phyloP scores from a whole-genome alignment of 2,797 vertebrate genomes.

The Ptychobarbus kaznakovi region DNA sequence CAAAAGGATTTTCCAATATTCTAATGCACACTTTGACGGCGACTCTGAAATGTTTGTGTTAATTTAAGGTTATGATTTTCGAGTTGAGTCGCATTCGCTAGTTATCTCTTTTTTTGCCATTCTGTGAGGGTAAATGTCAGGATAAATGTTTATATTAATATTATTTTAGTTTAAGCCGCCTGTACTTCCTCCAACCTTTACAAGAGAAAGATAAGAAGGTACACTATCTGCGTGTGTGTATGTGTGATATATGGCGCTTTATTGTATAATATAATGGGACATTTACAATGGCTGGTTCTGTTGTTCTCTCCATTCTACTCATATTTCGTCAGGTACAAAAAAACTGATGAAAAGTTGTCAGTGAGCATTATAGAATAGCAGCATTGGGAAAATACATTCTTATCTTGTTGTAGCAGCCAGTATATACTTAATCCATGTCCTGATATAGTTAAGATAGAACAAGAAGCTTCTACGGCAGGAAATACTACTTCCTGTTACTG shows the following conservation, averaged over 20 bases:
- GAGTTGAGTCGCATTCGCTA: background rate
- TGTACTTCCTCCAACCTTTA: slow-evolving; percentile 10
- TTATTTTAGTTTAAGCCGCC: background rate
- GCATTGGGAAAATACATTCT: slow-evolving; percentile 72
- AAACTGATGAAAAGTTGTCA: slow-evolving; percentile 63
- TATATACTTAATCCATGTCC: slow-evolving; percentile 68
- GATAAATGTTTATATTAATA: slow-evolving; percentile 24
- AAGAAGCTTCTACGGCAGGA: slow-evolving; percentile 46
- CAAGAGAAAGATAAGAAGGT: slow-evolving; percentile 3
- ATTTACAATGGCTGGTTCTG: slow-evolving; percentile 53
- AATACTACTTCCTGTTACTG: slow-evolving; percentile 19
- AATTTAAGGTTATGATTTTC: slow-evolving; percentile 6
- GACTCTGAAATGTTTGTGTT: background rate
- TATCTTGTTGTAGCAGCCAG: slow-evolving; percentile 75
- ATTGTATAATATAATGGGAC: slow-evolving; percentile 48
- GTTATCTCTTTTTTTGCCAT: slow-evolving; percentile 50
- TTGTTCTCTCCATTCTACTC: slow-evolving; percentile 41
- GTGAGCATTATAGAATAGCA: slow-evolving; percentile 68
- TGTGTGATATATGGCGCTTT: background rate
- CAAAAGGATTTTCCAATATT: slow-evolving; percentile 61
- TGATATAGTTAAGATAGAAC: slow-evolving; percentile 74
- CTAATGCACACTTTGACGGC: background rate
- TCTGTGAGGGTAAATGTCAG: background rate
- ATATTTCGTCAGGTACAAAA: slow-evolving; percentile 44
- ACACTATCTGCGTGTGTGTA: background rate